Evolutionary conservation across 1,140 invertebrate species (phyloP).

Genomic region (Geopemphigus sp.): DNA sequence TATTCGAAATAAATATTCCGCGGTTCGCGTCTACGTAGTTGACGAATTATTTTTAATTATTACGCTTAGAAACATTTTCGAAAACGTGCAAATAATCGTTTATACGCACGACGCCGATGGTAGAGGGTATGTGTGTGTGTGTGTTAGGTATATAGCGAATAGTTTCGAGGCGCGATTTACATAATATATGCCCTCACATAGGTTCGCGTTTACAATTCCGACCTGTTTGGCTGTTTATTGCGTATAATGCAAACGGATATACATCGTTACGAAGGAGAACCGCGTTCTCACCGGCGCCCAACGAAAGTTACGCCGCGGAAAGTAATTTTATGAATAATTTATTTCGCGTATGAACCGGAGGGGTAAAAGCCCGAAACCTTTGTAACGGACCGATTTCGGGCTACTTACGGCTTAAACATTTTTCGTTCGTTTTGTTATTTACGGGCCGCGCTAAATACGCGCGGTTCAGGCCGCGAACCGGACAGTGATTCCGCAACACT

Average conservation of each 20-base stretch:
- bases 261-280: not conserved
- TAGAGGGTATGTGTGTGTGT: no score
- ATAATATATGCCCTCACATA: no score
- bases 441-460: no score
- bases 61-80: not conserved
- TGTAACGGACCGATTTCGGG: constrained; percentile 1
- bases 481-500: no score
- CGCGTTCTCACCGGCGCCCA: not conserved
- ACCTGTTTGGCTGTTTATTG: not conserved
- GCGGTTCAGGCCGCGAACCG: no score
- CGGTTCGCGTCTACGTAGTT: no score
- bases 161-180: not conserved
- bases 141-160: not conserved
- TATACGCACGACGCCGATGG: not conserved
- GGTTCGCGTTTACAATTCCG: not conserved
- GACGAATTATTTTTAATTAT: no score
- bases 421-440: constrained; percentile 8
- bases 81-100: not conserved
- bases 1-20: no score
- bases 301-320: constrained; percentile 17
- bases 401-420: constrained; percentile 14
- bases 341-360: constrained; percentile 36
- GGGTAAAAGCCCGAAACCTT: constrained; percentile 25
- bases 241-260: not conserved
- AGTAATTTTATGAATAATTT: constrained; percentile 37